Base-by-base conservation (phyloP, 2,113 vertebrate genomes). In the Anhinga rufa region DNA sequence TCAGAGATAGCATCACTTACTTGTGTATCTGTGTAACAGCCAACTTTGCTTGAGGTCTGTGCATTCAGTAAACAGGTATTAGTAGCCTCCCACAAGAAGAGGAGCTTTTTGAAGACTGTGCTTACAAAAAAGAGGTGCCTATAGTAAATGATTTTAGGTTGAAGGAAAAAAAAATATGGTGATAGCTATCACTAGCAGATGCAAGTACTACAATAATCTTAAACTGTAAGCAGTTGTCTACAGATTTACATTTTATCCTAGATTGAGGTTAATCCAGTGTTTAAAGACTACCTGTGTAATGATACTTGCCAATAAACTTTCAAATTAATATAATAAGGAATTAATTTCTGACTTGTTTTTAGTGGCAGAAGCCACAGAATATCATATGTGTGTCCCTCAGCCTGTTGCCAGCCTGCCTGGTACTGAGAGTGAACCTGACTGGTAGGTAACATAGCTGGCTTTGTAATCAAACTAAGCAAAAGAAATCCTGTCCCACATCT, bases 351-450 rank as follows among this genome's bases (percentile, higher is more conserved):
- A 42, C 10, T 66, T 85, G 3, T 78, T 90, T 88, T 21, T 60
- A 42, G 16, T 16, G 14, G 19, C 21, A 62, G 40, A 77, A 87
- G 31, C 48, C 38, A 57, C 15, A 62, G 26, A n/a, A 28, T 40
- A 1, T 74, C 6, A 1, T 11, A 7, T 32, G 4, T 51, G 34
- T 51, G 44, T 40, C 38, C 46, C 9, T 55, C 11, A 1, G 14
- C 6, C 21, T 8, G 7, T 25, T 74, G 8, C 28, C 60, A 60
- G 6, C 29, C 18, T 79, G 31, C 14, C 49, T 65, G 9, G 9
- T 38, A 75, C 11, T 25, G 9, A 75, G 9, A 71, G 10, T 64
- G 48, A 82, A 76, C 13, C 5, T 79, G 24, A 54, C 40, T 28
- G 10, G 15, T 12, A 48, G 9, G 10, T 57, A 42, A 58, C 21